A percentile compares a stretch with the other conserved stretches of the same genome.
phyloP scores from a whole-genome alignment of 2,888 invertebrate species.

The Tryphoninae sp. region DNA sequence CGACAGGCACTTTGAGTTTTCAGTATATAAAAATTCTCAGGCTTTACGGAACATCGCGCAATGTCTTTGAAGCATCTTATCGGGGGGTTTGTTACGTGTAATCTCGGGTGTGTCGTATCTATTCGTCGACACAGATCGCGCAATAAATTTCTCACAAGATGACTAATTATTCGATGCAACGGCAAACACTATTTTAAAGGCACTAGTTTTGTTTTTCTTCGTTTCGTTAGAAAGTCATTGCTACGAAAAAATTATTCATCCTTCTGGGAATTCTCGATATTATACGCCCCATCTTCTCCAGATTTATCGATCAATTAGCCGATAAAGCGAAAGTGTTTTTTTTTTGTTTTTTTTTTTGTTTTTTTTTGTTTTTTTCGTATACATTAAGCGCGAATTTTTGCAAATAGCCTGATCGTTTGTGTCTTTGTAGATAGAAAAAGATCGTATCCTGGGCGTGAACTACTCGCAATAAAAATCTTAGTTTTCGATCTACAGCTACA shows the following conservation, averaged over 20 bases:
- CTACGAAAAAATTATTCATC: neutral
- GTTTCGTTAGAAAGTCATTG: slow-evolving; percentile 23
- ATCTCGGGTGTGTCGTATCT: neutral
- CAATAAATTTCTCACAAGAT: slow-evolving; percentile 27
- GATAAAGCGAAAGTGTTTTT: neutral
- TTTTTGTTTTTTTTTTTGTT: neutral
- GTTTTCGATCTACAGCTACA: slow-evolving; percentile 23
- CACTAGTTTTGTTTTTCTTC: slow-evolving; percentile 51
- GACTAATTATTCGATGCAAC: slow-evolving; percentile 53
- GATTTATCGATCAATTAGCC: neutral
- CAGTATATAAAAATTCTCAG: slow-evolving; percentile 35
- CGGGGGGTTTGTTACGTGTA: neutral
- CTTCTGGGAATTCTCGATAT: neutral
- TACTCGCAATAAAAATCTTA: slow-evolving; percentile 44
- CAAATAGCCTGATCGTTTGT: slow-evolving; percentile 1
- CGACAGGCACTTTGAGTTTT: slow-evolving; percentile 61
- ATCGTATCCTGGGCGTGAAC: slow-evolving; percentile 13
- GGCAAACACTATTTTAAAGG: slow-evolving; percentile 61
- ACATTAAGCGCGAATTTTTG: slow-evolving; percentile 24
- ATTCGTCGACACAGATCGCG: slow-evolving; percentile 24
- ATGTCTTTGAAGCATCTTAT: slow-evolving; percentile 28
- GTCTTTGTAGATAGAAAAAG: neutral
- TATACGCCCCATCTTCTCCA: neutral
- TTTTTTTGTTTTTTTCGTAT: slow-evolving; percentile 19
- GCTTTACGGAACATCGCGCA: slow-evolving; percentile 21